Base-by-base conservation (phyloP, 2,113 vertebrate genomes). In the Casuarius casuarius region DNA sequence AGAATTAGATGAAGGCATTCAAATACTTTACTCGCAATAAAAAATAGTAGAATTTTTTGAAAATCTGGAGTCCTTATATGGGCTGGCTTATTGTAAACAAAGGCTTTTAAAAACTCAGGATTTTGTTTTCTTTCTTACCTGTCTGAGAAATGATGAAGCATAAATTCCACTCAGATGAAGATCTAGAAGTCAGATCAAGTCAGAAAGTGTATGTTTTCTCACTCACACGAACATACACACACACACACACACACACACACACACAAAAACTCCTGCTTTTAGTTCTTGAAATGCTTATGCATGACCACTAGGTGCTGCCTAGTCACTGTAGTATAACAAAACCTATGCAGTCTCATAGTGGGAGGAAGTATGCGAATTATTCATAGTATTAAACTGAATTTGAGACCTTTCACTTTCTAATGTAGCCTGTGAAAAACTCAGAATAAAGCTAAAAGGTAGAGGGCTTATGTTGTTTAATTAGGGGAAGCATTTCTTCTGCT, bases 231-330 rank as follows among this genome's bases (percentile, higher is more conserved):
- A 61, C 33, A 16, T 20, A 18, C 0, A 0, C 7, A 5, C 18
- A 10, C 5, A n/a, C 22, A 15, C 19, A 10, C 10, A 28, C 23
- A 29, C 70, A 21, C 0, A 1, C 25, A 9, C 16, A 12, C 29
- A 42, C 25, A 42, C 4, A 7, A 9, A 16, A 48, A 19, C 40
- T 21, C 10, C 77, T 85, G 35, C 38, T 94, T 87, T 77, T 70
- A 81, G 18, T 49, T 90, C 21, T 23, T 68, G 31, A 84, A 78
- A 29, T 66, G 70, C 26, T 87, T 44, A 44, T 84, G 13, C 77
- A 22, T 84, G 80, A 75, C 95, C 96, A 94, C 94, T 95, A 96
- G 94, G 70, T 95, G 91, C 77, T 96, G 91, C 94, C 29, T 96
- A 3, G 89, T 94, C 67, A 83, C 90, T 85, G 44, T 44, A 82